Evolutionary conservation across 2,797 vertebrate genomes (phyloP).

Genomic region (Mormyrus hasselquistii): DNA sequence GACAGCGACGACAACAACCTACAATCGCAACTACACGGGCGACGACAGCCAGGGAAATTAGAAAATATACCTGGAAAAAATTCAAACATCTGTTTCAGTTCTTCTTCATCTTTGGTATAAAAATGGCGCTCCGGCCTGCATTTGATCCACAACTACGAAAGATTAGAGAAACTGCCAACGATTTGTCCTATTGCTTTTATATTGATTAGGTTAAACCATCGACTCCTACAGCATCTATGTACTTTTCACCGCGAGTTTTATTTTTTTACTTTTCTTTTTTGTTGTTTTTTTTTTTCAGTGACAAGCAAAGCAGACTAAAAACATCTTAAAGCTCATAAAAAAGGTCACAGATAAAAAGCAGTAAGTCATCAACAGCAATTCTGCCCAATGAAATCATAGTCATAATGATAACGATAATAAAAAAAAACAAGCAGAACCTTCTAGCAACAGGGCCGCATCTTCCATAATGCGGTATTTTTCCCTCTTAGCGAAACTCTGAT

Average conservation of each 20-base stretch:
- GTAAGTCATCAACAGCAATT: conserved; percentile 82
- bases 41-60: conserved; percentile 41
- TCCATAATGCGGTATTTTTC: conserved; percentile 72
- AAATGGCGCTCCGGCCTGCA: conserved; percentile 95
- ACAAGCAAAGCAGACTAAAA: conserved; percentile 98
- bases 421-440: conserved; percentile 75
- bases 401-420: conserved; percentile 49
- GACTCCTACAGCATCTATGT: conserved; percentile 78
- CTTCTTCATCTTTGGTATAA: conserved; percentile 99
- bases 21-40: conserved; percentile 33
- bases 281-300: conserved; percentile 62
- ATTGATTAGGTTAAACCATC: conserved; percentile 75
- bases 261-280: conserved; percentile 50
- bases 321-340: conserved; percentile 96
- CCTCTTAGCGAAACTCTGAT: conserved; percentile 73
- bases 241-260: conserved; percentile 54
- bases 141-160: conserved; percentile 96
- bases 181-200: conserved; percentile 99
- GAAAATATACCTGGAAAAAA: conserved; percentile 24
- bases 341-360: conserved; percentile 97
- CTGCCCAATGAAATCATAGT: conserved; percentile 75
- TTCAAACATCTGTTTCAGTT: conserved; percentile 68
- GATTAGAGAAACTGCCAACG: conserved; percentile 99
- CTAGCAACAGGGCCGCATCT: conserved; percentile 77
- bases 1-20: not conserved